Evolutionary conservation across 37 sponge, comb jelly and placozoan species (phyloP), one percentile per base, ranked within the genome.

Genomic region (Cliona cf. orientalis): DNA sequence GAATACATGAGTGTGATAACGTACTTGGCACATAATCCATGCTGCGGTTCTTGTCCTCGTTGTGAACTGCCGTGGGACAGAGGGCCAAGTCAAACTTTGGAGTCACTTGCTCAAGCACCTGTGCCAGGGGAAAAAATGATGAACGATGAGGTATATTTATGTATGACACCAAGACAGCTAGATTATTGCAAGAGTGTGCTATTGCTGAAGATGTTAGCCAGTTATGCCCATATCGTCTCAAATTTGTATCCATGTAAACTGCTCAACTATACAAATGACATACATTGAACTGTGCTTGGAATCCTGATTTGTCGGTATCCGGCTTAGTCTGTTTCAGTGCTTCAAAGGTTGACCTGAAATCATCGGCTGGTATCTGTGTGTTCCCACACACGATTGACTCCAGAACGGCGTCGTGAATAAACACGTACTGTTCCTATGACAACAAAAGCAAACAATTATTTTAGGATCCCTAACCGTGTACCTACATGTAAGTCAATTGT

Each of bases 381-480:
- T 84, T 55, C 21, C 76, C 83, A 79, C 86, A 83, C 26, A 34
- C 71, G n/a, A 83, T 22, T 34, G 38, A 71, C 76, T 76, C 71
- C 69, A 89, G 69, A 19, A 84, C 46, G 23, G 90, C 85, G 65
- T 89, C 85, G 36, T 89, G 71, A 33, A 83, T 63, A 35, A 89
- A 89, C 23, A 55, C 58, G 41, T 84, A 89, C 66, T 89, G 86
- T 0, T 89, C 73, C 90, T 89, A 23, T n/a, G 23, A 22, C 9
- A 25, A 42, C 9, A 36, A 36, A 66, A 5, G 35, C 33, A n/a
- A n/a, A n/a, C n/a, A n/a, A n/a, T n/a, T n/a, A n/a, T n/a, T n/a
- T n/a, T n/a, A n/a, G n/a, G n/a, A n/a, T n/a, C n/a, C n/a, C n/a
- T n/a, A n/a, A n/a, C n/a, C n/a, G n/a, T n/a, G n/a, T n/a, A n/a